Evolutionary conservation across 2,888 invertebrate species (phyloP).

Genomic region (Coelinius sp.): DNA sequence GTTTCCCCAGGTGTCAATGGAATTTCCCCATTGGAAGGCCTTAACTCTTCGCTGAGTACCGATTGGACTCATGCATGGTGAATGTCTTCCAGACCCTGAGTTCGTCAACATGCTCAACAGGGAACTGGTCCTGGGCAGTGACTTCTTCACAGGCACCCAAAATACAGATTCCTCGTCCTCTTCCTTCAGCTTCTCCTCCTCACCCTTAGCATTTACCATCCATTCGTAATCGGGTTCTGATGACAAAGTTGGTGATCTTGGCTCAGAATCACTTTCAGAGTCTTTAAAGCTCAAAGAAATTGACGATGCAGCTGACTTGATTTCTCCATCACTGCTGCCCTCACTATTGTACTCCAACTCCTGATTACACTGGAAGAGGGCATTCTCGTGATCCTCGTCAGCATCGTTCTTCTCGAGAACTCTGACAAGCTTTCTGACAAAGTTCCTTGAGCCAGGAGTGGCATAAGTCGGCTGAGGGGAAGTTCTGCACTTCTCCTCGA

Average conservation of each 20-base stretch:
- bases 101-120: slow-evolving; percentile 45
- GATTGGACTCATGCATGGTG: slow-evolving; percentile 55
- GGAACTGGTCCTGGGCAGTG: slow-evolving; percentile 53
- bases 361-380: background rate
- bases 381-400: background rate
- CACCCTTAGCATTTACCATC: background rate
- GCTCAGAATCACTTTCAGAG: slow-evolving; percentile 49
- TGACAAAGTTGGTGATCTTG: slow-evolving; percentile 32
- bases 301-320: slow-evolving; percentile 43
- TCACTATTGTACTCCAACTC: slow-evolving; percentile 33
- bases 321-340: slow-evolving; percentile 41
- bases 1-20: slow-evolving; percentile 18
- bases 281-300: slow-evolving; percentile 50
- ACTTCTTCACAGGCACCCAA: slow-evolving; percentile 51
- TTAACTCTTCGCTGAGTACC: background rate
- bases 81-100: slow-evolving; percentile 27
- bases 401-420: slow-evolving; percentile 47
- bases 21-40: background rate
- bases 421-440: slow-evolving; percentile 50
- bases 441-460: slow-evolving; percentile 42
- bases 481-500: slow-evolving; percentile 44
- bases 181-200: background rate
- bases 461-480: slow-evolving; percentile 15
- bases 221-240: slow-evolving; percentile 30
- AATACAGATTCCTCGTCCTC: slow-evolving; percentile 51